phyloP scores from a whole-genome alignment of 2,888 invertebrate genomes.

The Meghimatium bilineatum region DNA sequence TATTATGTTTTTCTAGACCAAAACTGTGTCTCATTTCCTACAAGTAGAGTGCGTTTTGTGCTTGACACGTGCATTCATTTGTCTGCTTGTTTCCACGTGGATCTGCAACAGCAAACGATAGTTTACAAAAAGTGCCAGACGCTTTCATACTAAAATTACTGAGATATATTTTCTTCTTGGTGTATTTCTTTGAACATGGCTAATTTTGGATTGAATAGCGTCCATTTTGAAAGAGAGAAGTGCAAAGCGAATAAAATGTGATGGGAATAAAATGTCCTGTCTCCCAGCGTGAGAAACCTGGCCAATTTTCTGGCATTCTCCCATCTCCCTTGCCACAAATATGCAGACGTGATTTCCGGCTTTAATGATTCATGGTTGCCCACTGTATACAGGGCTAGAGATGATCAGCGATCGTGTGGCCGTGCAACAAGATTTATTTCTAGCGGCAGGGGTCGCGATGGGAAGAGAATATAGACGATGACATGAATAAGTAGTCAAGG shows the following conservation, averaged over 20 bases:
- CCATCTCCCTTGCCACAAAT: not conserved
- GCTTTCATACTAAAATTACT: not conserved
- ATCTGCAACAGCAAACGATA: too few relatives aligned
- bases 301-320: not conserved
- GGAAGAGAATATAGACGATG: too few relatives aligned
- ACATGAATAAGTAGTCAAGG: too few relatives aligned
- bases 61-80: too few relatives aligned
- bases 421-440: too few relatives aligned
- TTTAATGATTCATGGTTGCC: not conserved
- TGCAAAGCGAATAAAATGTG: not conserved
- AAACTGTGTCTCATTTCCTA: too few relatives aligned
- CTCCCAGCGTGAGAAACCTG: not conserved
- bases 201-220: not conserved
- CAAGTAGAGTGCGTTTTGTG: too few relatives aligned
- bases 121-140: not conserved
- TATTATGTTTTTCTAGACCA: too few relatives aligned
- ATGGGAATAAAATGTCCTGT: slow-evolving; percentile 3
- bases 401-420: not conserved
- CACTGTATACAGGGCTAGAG: not conserved
- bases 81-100: too few relatives aligned
- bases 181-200: not conserved
- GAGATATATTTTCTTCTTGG: not conserved
- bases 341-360: slow-evolving; percentile 16
- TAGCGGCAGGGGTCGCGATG: too few relatives aligned
- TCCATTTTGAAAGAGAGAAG: not conserved